Evolutionary conservation across 1,140 invertebrate species (phyloP).

Genomic region (Ladona fulva): DNA sequence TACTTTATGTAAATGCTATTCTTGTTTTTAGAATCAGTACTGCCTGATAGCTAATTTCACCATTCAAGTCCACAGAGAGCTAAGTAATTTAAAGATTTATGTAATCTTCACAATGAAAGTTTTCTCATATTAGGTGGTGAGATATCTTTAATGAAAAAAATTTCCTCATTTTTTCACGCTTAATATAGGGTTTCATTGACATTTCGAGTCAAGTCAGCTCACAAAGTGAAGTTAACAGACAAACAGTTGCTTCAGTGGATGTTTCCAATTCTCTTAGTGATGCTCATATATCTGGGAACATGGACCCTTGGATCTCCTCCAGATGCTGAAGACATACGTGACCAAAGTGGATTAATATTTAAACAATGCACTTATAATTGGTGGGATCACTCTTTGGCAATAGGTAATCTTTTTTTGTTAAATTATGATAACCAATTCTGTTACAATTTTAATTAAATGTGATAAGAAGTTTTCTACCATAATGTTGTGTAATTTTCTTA

Average conservation of each 20-base stretch:
- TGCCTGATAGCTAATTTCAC: no score
- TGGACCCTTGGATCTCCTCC: constrained; percentile 82
- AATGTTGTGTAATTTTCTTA: no score
- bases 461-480: no score
- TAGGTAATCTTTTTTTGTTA: constrained; percentile 50
- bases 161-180: constrained; percentile 14
- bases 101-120: no score
- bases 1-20: no score
- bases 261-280: constrained; percentile 76
- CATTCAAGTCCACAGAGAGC: no score
- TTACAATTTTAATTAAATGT: no score
- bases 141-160: not conserved
- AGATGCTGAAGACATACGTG: constrained; percentile 61
- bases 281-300: constrained; percentile 77
- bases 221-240: constrained; percentile 86
- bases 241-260: constrained; percentile 85
- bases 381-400: constrained; percentile 85
- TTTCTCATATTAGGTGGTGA: not conserved
- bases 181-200: constrained; percentile 75
- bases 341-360: constrained; percentile 65
- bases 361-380: constrained; percentile 84
- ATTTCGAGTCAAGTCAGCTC: constrained; percentile 86
- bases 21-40: no score
- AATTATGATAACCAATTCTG: no score
- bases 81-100: no score